phyloP scores from a whole-genome alignment of 2,113 vertebrate species.

The Mesoclemmys tuberculata region DNA sequence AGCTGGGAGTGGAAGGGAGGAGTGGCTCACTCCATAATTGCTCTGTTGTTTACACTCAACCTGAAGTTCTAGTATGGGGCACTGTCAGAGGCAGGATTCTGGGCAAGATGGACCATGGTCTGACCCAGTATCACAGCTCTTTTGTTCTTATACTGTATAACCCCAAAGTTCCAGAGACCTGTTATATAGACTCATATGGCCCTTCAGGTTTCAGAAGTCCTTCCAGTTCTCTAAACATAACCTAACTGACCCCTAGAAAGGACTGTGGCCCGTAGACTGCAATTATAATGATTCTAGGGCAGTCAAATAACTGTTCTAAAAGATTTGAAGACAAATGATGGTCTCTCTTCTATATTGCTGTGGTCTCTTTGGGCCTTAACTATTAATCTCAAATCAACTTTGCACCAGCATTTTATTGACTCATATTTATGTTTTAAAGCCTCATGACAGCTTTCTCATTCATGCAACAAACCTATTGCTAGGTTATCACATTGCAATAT shows the following conservation, averaged over 20 bases:
- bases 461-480: rapidly evolving
- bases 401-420: rapidly evolving
- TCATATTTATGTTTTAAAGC: rapidly evolving
- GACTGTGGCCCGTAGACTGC: not conserved
- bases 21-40: not conserved
- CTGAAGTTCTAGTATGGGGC: not conserved
- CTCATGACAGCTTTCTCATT: not conserved
- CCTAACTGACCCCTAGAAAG: not conserved
- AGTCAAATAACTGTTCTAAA: not conserved
- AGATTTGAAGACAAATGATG: not conserved
- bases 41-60: not conserved
- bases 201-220: not conserved
- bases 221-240: not conserved
- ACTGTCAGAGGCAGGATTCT: not conserved
- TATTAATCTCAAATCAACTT: not conserved
- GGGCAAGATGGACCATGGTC: not conserved
- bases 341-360: not conserved
- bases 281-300: not conserved
- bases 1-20: not conserved
- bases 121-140: not conserved
- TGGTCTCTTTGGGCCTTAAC: not conserved
- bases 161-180: not conserved
- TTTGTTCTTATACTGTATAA: not conserved
- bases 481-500: rapidly evolving
- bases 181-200: not conserved